phyloP scores from a whole-genome alignment of 2,888 invertebrate species.

The Penaeus monodon region DNA sequence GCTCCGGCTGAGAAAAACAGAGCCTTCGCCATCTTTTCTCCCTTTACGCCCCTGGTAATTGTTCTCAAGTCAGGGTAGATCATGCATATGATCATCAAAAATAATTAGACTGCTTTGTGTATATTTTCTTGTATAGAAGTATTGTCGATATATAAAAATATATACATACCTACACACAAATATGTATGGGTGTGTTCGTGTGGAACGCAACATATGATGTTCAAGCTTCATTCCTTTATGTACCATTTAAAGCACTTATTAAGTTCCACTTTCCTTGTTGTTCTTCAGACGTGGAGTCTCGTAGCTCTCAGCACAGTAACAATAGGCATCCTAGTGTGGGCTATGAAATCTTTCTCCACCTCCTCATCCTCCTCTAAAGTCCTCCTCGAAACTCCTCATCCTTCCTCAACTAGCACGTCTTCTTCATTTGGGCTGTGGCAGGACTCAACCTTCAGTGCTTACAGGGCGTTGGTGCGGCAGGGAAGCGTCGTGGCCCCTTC shows the following conservation, averaged over 20 bases:
- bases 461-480: constrained; percentile 25
- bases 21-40: constrained; percentile 41
- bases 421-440: background rate
- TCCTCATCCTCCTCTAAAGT: background rate
- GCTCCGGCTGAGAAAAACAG: constrained; percentile 26
- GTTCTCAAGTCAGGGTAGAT: background rate
- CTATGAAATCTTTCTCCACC: background rate
- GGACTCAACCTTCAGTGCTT: constrained; percentile 17
- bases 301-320: background rate
- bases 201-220: too few relatives aligned
- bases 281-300: background rate
- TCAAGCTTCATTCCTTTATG: too few relatives aligned
- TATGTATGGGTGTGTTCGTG: too few relatives aligned
- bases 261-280: too few relatives aligned
- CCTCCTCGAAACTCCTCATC: background rate
- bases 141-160: too few relatives aligned
- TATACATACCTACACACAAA: too few relatives aligned
- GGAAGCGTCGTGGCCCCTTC: background rate
- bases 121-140: too few relatives aligned
- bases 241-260: background rate
- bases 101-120: too few relatives aligned
- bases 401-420: background rate
- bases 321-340: background rate
- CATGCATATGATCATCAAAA: too few relatives aligned
- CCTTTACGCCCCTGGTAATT: constrained; percentile 32